phyloP scores from a whole-genome alignment of 2,888 invertebrate genomes.

The Helicoverpa assulta region DNA sequence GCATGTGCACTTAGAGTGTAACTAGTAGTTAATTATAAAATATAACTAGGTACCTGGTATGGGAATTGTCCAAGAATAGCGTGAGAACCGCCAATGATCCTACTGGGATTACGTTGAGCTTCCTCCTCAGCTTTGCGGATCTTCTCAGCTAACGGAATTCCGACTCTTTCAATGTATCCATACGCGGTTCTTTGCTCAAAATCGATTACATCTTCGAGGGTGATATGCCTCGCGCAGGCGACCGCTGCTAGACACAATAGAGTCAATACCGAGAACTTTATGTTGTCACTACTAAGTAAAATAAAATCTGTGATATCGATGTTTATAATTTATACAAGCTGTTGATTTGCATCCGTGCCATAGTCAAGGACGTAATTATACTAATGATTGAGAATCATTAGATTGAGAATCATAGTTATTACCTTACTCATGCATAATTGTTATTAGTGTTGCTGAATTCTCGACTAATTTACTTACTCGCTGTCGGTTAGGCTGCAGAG shows the following conservation, averaged over 20 bases:
- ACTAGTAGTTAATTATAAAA: not conserved
- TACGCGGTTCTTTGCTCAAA: conserved; percentile 57
- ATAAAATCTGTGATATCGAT: not conserved
- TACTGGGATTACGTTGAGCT: conserved; percentile 31
- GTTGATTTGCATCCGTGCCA: too few species aligned
- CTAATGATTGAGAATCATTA: too few species aligned
- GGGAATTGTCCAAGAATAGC: conserved; percentile 58
- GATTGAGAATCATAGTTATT: too few species aligned
- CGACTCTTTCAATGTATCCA: conserved; percentile 60
- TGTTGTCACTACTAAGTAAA: conserved; percentile 15
- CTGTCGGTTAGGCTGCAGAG: too few species aligned
- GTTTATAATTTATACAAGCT: not conserved
- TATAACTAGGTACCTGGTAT: conserved; percentile 55
- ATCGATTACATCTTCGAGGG: conserved; percentile 42
- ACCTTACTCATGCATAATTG: too few species aligned
- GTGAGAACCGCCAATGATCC: conserved; percentile 62
- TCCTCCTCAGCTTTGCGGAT: conserved; percentile 58
- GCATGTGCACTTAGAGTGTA: too few species aligned
- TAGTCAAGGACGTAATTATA: too few species aligned
- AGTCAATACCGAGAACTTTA: conserved; percentile 42
- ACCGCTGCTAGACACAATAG: conserved; percentile 53
- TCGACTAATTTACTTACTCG: too few species aligned
- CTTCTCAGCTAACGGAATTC: conserved; percentile 57
- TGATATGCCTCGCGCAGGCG: conserved; percentile 39
- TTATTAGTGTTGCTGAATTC: too few species aligned